Base-by-base conservation (phyloP, 2,113 vertebrate genomes). In the Origma solitaria region DNA sequence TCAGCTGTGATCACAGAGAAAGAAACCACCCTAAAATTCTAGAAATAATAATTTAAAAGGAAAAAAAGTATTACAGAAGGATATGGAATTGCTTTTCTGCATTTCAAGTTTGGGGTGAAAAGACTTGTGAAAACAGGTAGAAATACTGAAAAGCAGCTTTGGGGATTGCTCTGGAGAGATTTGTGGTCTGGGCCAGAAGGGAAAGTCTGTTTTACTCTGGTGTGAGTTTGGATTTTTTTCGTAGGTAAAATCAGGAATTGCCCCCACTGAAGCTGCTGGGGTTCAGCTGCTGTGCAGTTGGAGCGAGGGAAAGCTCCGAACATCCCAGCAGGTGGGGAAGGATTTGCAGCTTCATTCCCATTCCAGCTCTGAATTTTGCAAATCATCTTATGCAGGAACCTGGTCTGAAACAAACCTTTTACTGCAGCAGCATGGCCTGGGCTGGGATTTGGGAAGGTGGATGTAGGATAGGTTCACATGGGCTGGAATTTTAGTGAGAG, bases 1-100 rank as follows among this genome's bases (percentile, higher is more conserved):
- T 98, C 96, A 97, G 91, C 95, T 97, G 95, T 76, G 82, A 97
- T 94, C 92, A 94, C 60, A 84, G 60, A 69, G 9, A 28, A n/a
- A 83, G 69, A 76, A 92, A 53, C 15, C 22, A 69, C 40, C 82
- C 18, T 7, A 75, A 92, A 93, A 85, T 82, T 33, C 31, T 90
- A 82, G 71, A 92, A 96, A 92, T 85, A 60, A 85, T 75, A 65
- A 45, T 69, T 64, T 33, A 1, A 42, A 76, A 33, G 35, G 9
- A 38, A 60, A 42, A 86, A 58, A 58, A 37, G 6, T n/a, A n/a
- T n/a, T n/a, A n/a, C 28, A 57, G 31, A 53, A 82, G 47, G 86
- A 23, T 54, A 45, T 61, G 45, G 14, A 72, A 53, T 73, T 86
- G 21, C 13, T 94, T 91, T 96, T 81, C 44, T n/a, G 38, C 8